Percentiles rank a stretch among this genome's conserved stretches.
Conservation (phyloP, 2,113 vertebrate genomes). For the Struthidea cinerea region DNA sequence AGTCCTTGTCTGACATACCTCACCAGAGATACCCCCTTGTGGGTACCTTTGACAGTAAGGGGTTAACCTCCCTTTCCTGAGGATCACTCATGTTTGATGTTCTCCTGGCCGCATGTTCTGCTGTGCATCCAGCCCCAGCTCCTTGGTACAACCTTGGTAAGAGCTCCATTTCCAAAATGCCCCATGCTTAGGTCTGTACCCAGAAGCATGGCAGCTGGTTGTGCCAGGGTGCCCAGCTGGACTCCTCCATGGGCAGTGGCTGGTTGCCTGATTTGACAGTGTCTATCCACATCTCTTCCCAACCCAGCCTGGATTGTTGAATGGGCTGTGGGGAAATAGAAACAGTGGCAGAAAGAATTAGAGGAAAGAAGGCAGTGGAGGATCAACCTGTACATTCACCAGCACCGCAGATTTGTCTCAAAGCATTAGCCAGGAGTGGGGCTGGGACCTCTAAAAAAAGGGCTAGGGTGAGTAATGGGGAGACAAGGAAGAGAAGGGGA, state of each 20-base stretch:
- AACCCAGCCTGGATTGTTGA: neutral
- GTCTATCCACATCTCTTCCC: neutral
- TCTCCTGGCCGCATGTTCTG: fast-evolving
- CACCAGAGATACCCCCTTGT: fast-evolving
- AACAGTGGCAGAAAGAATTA: neutral
- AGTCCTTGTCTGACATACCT: fast-evolving
- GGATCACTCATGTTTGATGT: neutral
- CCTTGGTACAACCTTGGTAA: neutral
- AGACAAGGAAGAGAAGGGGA: neutral
- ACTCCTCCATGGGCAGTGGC: neutral
- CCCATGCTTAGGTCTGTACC: neutral
- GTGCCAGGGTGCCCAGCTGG: neutral
- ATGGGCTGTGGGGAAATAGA: neutral
- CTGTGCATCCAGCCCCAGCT: neutral
- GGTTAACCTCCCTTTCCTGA: neutral
- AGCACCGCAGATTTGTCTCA: neutral
- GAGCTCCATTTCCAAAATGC: neutral
- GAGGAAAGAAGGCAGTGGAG: neutral
- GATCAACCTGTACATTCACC: neutral
- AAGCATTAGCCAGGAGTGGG: neutral
- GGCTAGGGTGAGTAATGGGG: neutral
- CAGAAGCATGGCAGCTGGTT: neutral
- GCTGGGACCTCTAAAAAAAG: neutral
- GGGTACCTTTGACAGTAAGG: neutral
- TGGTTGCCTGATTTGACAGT: neutral